phyloP scores from a whole-genome alignment of 2,113 vertebrate genomes.

The Willisornis vidua region DNA sequence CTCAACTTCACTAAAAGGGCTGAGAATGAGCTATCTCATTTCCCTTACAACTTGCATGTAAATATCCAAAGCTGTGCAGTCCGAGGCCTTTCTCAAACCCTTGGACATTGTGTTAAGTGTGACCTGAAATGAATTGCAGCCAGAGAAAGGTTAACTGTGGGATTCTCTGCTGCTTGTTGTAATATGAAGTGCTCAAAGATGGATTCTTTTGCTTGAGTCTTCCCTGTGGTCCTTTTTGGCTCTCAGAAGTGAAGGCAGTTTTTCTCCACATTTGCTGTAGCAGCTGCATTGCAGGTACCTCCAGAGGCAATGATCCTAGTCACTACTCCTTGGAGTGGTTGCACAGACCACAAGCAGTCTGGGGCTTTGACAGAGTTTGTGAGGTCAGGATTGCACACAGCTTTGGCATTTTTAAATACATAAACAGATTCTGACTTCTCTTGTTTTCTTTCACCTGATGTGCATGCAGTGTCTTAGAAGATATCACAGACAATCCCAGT shows the following conservation, averaged over 20 bases:
- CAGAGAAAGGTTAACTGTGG: neutral
- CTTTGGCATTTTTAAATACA: neutral
- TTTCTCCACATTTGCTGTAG: accelerated
- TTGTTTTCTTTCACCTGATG: neutral
- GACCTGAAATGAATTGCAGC: neutral
- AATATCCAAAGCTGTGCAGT: neutral
- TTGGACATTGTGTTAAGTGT: neutral
- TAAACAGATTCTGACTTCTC: neutral
- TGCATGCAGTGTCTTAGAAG: neutral
- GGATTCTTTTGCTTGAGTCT: neutral
- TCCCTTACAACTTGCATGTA: neutral
- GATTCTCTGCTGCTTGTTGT: neutral
- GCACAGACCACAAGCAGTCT: too few species aligned
- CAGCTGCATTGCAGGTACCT: neutral
- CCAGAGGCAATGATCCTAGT: neutral
- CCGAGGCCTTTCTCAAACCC: neutral
- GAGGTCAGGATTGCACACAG: neutral
- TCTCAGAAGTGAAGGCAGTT: neutral
- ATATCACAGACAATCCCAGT: neutral
- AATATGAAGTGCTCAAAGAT: neutral
- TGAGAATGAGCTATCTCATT: neutral
- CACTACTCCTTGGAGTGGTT: neutral
- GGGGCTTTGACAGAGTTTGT: neutral
- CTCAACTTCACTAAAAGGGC: neutral
- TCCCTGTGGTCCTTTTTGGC: neutral